Percentiles rank a stretch among this genome's conserved stretches.
Evolutionary conservation across 2,888 invertebrate genomes (phyloP).

Genomic region (Amiota minor): DNA sequence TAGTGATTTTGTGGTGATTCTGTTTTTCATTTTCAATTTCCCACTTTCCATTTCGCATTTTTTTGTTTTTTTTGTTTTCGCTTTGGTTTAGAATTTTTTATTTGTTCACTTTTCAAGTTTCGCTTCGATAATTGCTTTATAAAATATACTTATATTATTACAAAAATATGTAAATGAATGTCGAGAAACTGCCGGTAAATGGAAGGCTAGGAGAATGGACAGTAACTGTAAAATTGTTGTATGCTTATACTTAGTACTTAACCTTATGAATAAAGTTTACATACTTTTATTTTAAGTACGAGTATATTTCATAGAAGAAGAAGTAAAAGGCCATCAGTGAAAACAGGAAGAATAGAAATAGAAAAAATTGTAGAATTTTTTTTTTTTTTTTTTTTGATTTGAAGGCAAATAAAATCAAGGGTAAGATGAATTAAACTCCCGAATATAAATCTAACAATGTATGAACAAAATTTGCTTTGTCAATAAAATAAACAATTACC

Average conservation of each 20-base stretch:
- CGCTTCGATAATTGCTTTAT: neutral
- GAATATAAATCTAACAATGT: constrained; percentile 28
- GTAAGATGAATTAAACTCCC: constrained; percentile 20
- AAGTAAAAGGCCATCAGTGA: too few relatives aligned
- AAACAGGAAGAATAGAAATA: too few relatives aligned
- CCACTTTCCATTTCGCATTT: neutral
- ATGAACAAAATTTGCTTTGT: too few relatives aligned
- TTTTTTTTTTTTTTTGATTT: neutral
- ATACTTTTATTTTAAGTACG: too few relatives aligned
- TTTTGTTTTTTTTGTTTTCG: neutral
- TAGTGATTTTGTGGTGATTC: neutral
- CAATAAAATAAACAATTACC: too few relatives aligned
- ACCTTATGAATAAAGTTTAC: neutral
- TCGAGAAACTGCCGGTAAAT: too few relatives aligned
- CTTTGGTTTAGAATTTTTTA: neutral
- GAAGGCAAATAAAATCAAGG: neutral
- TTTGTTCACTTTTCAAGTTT: neutral
- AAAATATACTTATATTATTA: constrained; percentile 3
- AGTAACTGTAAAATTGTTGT: constrained; percentile 10
- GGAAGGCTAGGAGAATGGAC: neutral
- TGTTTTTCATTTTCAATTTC: neutral
- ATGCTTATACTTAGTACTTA: neutral
- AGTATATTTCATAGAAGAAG: too few relatives aligned
- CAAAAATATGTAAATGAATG: constrained; percentile 21
- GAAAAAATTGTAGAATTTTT: neutral